Evolutionary conservation across 2,888 invertebrate species (phyloP).

Genomic region (Disparrhopalites patrizii): DNA sequence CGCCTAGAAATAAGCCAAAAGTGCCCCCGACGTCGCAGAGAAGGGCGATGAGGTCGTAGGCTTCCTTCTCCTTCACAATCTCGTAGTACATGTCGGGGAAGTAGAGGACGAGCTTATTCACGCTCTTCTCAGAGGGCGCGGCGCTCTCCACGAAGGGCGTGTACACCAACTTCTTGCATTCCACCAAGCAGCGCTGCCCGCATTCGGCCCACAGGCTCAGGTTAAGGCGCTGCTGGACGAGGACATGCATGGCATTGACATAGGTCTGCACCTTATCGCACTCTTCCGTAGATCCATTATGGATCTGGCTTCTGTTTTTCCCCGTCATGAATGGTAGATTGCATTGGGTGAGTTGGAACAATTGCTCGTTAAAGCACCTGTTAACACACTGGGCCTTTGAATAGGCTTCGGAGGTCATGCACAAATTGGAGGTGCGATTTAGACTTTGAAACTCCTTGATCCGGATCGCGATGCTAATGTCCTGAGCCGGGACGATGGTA

Average conservation of each 20-base stretch:
- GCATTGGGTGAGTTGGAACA: constrained; percentile 26
- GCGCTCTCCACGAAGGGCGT: constrained; percentile 39
- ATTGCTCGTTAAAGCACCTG: constrained; percentile 34
- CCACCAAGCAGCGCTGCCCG: constrained; percentile 29
- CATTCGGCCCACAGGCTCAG: constrained; percentile 35
- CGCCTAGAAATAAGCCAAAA: constrained; percentile 36
- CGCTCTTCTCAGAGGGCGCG: constrained; percentile 27
- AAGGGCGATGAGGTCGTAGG: constrained; percentile 38
- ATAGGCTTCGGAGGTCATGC: constrained; percentile 28
- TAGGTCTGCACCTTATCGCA: constrained; percentile 23
- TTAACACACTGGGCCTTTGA: constrained; percentile 40
- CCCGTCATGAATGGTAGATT: constrained; percentile 23
- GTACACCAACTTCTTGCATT: constrained; percentile 36
- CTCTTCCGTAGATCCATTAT: not conserved
- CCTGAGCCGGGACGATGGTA: constrained; percentile 29
- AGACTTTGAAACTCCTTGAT: constrained; percentile 41
- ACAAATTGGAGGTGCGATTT: constrained; percentile 35
- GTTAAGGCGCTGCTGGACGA: constrained; percentile 11
- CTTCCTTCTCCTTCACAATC: constrained; percentile 34
- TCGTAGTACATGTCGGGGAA: constrained; percentile 41
- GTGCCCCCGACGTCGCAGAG: constrained; percentile 39
- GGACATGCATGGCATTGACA: constrained; percentile 21
- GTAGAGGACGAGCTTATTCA: constrained; percentile 30
- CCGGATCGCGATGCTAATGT: constrained; percentile 38
- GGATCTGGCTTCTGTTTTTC: not conserved